These are phyloP conservation scores for Drosophila yooni DNA, from an alignment of 2,888 invertebrate species.

Conservation along the genomic window DNA sequence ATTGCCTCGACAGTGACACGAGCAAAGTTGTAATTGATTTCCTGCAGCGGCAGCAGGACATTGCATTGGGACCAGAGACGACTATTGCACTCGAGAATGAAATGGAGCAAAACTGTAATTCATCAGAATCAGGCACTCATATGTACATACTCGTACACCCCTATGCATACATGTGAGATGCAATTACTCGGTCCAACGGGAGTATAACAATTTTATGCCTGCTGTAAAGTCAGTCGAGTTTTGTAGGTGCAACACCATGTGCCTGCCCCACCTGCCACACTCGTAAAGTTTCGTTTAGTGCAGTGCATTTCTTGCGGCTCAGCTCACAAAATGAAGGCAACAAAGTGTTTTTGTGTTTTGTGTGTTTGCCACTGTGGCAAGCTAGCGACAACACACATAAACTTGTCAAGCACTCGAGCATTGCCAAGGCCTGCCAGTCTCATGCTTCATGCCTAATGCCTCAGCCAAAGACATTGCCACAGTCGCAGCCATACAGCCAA, in stretches of 20 bases:
- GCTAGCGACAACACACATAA: constrained; percentile 75
- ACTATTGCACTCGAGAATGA: neutral
- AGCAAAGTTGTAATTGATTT: constrained; percentile 77
- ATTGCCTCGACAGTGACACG: constrained; percentile 33
- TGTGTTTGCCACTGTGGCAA: constrained; percentile 43
- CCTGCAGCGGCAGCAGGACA: constrained; percentile 49
- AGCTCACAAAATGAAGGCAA: constrained; percentile 64
- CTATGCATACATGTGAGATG: neutral
- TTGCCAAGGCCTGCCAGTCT: constrained; percentile 41
- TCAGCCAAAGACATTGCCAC: constrained; percentile 6
- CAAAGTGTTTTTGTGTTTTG: constrained; percentile 76
- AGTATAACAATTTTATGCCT: constrained; percentile 52
- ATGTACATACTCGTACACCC: neutral
- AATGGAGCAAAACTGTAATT: constrained; percentile 48
- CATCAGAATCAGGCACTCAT: constrained; percentile 19
- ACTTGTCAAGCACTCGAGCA: constrained; percentile 66
- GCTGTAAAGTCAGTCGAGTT: constrained; percentile 35
- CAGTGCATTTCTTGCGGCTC: constrained; percentile 51
- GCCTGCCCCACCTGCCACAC: neutral
- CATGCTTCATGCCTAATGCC: constrained; percentile 1
- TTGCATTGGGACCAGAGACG: constrained; percentile 15
- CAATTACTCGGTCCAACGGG: neutral
- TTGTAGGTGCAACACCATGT: constrained; percentile 9
- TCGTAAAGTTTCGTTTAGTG: constrained; percentile 55
- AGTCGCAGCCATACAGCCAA: constrained; percentile 2